Evolutionary conservation across 1,140 invertebrate genomes (phyloP).

Genomic region (Drosophila biarmipes): DNA sequence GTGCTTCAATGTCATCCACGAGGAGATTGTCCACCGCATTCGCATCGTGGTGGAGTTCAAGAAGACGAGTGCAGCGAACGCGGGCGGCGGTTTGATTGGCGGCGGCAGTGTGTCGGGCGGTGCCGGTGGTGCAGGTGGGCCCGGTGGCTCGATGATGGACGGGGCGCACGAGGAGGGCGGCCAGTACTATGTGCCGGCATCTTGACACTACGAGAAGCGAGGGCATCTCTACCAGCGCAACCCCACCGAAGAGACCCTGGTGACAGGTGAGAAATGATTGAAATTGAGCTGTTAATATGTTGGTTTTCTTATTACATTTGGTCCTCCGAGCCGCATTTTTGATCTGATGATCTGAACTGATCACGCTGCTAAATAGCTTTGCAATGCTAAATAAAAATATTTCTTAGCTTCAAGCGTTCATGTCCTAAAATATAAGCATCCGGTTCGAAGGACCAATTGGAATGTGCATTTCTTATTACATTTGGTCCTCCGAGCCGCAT

Average conservation of each 20-base stretch:
- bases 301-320: neutral
- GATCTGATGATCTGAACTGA: too few relatives aligned
- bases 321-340: neutral
- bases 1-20: conserved; percentile 98
- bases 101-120: conserved; percentile 1
- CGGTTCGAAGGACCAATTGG: neutral
- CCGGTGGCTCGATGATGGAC: conserved; percentile 78
- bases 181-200: conserved; percentile 86
- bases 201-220: conserved; percentile 88
- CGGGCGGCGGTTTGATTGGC: conserved; percentile 4
- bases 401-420: neutral
- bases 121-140: conserved; percentile 11
- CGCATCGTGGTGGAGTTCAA: conserved; percentile 87
- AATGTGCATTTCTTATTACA: too few relatives aligned
- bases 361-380: too few relatives aligned
- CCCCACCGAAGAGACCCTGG: conserved; percentile 88
- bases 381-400: too few relatives aligned
- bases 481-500: too few relatives aligned
- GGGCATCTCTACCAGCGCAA: conserved; percentile 87
- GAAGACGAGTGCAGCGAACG: conserved; percentile 73
- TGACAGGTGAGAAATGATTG: conserved; percentile 61
- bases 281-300: too few relatives aligned
- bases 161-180: conserved; percentile 85
- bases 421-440: neutral
- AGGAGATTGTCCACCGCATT: conserved; percentile 93